Conservation (phyloP, 2,113 vertebrate genomes). For the Corythornis cristatus region DNA sequence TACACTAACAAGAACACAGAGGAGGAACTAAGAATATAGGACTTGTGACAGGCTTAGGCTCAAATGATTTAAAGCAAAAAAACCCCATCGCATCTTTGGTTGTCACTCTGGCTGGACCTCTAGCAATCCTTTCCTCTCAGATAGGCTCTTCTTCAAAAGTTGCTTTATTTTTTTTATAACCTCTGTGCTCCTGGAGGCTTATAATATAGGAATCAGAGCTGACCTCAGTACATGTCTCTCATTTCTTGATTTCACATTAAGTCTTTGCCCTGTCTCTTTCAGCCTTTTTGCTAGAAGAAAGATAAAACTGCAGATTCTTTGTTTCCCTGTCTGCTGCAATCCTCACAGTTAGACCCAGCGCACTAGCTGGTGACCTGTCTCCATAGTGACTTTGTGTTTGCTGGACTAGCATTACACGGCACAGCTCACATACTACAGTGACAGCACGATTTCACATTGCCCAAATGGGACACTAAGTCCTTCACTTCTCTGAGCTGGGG, state of each 20-base stretch:
- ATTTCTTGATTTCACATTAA: background rate
- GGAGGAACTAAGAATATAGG: background rate
- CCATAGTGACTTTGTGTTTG: background rate
- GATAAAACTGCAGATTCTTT: background rate
- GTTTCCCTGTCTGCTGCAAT: background rate
- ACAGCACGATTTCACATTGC: background rate
- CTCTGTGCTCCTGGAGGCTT: background rate
- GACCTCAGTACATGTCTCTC: background rate
- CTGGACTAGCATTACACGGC: background rate
- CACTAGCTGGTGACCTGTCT: background rate
- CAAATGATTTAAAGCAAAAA: background rate
- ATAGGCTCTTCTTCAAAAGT: background rate
- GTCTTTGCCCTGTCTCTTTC: background rate
- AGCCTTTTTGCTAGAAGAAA: background rate
- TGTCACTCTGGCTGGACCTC: background rate
- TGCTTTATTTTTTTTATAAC: background rate
- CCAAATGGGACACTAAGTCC: constrained; percentile 17
- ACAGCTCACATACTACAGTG: background rate
- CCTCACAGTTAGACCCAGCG: background rate
- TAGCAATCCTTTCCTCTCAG: background rate
- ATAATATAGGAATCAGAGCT: background rate
- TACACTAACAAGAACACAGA: background rate
- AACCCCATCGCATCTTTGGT: background rate
- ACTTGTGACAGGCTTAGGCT: background rate
- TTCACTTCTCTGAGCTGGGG: background rate